A percentile compares a stretch with the other conserved stretches of the same genome.
Evolutionary conservation across 23 tunicate genomes (phyloP).

Genomic region (Diplosoma virens): DNA sequence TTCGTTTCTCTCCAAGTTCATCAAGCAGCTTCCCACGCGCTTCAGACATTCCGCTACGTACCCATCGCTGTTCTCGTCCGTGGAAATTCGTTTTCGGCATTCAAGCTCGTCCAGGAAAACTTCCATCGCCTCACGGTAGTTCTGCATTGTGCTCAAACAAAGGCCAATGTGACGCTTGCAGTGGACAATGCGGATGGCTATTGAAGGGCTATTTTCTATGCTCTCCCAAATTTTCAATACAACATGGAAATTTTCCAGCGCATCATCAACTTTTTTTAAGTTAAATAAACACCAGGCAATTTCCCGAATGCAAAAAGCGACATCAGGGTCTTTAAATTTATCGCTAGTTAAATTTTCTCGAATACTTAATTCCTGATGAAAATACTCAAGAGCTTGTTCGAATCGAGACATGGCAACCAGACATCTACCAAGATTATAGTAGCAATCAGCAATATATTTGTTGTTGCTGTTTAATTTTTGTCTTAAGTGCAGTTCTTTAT

Average conservation of each 20-base stretch:
- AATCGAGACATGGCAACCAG: background rate
- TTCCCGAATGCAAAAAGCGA: conserved; percentile 12
- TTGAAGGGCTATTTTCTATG: too few relatives aligned
- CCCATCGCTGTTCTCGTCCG: conserved; percentile 3
- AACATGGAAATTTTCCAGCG: background rate
- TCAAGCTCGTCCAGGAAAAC: background rate
- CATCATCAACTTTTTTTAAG: background rate
- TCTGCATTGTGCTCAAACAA: background rate
- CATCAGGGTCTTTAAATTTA: background rate
- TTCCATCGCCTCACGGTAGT: background rate
- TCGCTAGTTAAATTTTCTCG: background rate
- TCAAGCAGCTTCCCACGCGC: conserved; percentile 5
- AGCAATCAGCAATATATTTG: background rate
- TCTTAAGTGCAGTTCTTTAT: conserved; percentile 9
- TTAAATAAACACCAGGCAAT: background rate
- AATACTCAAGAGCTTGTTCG: background rate
- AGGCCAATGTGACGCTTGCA: conserved; percentile 12
- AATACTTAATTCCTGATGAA: background rate
- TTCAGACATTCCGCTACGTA: background rate
- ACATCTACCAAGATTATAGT: conserved; percentile 16
- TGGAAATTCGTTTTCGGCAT: background rate
- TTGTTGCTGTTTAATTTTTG: background rate
- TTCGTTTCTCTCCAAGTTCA: conserved; percentile 2
- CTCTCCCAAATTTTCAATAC: background rate
- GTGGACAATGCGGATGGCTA: background rate